Percentiles rank a stretch among this genome's conserved stretches.
Conservation (phyloP, 92 coral and sea anemone species). For the Zoanthus solanderi region DNA sequence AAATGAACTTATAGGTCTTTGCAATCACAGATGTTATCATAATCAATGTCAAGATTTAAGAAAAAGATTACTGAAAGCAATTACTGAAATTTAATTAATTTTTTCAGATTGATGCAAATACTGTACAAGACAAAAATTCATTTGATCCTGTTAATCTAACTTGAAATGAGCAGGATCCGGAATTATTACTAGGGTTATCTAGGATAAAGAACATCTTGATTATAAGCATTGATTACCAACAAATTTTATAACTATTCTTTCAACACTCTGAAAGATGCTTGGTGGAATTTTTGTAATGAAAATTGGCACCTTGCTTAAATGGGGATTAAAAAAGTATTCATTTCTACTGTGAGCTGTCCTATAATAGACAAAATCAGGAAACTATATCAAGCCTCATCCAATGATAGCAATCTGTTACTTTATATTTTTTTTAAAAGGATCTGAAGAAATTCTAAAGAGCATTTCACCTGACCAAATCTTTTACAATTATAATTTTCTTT, state of each 20-base stretch:
- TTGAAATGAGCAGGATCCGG: background rate
- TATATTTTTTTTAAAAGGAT: background rate
- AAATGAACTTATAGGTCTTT: background rate
- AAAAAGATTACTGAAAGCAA: background rate
- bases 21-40: background rate
- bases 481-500: background rate
- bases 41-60: background rate
- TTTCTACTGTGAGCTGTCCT: background rate
- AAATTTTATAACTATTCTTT: constrained; percentile 7
- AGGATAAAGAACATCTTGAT: constrained; percentile 13
- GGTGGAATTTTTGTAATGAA: constrained; percentile 11
- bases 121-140: background rate
- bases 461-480: background rate
- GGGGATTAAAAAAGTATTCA: constrained; percentile 14
- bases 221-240: background rate
- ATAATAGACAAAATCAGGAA: background rate
- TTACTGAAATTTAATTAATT: background rate
- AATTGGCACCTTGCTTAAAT: constrained; percentile 28
- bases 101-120: background rate
- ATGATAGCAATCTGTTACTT: constrained; percentile 17
- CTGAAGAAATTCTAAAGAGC: background rate
- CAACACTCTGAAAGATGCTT: constrained; percentile 16
- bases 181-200: constrained; percentile 11
- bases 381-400: background rate
- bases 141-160: background rate